Base-by-base conservation (phyloP, 2,113 vertebrate genomes). In the Camelus dromedarius region DNA sequence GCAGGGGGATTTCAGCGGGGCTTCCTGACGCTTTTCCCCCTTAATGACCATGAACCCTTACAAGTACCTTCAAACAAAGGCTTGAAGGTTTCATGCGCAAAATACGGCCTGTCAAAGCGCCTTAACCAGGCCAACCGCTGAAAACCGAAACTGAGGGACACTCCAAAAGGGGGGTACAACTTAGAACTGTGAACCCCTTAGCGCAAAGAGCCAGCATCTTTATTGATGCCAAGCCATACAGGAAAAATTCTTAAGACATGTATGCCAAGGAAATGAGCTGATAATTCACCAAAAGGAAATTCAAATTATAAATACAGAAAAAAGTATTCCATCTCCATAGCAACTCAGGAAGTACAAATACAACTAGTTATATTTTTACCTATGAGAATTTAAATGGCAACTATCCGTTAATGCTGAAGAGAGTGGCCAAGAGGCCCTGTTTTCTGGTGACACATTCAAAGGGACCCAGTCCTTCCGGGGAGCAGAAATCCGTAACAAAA, bases 241-340 rank as follows among this genome's bases (percentile, higher is more conserved):
- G 20, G 64, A 76, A 72, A 94, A 67, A 73, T 7, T 9, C 75
- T 67, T 60, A 54, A 91, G 72, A 60, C 22, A 48, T 2, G 62
- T 5, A 67, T 20, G 48, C 50, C 62, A 67, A 81, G 28, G 2
- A 58, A 83, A 75, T 48, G 46, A 83, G 69, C 50, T 83, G 12
- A 30, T 72, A 89, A 85, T 90, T 69, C 76, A 69, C 35, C 69
- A 18, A 86, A 87, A 92, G 42, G 66, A 91, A 96, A 77, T 62
- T 16, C 18, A 42, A 67, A 62, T 73, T 52, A 80, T 66, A 94
- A 94, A 69, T 50, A 70, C 0, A 77, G 24, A 73, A 60, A 54
- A 72, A 80, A 62, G 56, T 24, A 81, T 66, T 64, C 54, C 35
- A 35, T 70, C 42, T 62, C 89, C 80, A 96, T 2, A 30, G 75